phyloP scores from a whole-genome alignment of 2,888 invertebrate genomes.

The Opisthograptis luteolata region DNA sequence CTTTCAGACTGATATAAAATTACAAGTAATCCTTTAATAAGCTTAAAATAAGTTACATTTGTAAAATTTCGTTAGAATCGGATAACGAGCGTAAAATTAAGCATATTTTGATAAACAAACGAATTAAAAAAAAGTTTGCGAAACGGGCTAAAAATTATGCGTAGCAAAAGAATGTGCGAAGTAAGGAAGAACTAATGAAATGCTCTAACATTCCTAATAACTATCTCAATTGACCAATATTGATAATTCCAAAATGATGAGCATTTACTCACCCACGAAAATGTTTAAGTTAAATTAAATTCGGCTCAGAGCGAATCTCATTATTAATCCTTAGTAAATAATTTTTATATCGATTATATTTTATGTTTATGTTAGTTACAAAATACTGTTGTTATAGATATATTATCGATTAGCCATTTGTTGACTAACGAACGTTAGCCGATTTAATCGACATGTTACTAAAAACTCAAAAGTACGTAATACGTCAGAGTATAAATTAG shows the following conservation, averaged over 20 bases:
- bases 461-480: neutral
- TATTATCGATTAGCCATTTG: conserved; percentile 11
- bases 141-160: neutral
- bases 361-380: conserved; percentile 11
- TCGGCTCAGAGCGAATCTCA: conserved; percentile 24
- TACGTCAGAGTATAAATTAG: neutral
- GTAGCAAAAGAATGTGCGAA: neutral
- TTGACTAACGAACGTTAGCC: conserved; percentile 13
- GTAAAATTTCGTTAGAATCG: too few species aligned
- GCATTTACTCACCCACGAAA: conserved; percentile 16
- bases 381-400: conserved; percentile 13
- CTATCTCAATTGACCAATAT: neutral
- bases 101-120: too few species aligned
- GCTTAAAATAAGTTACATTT: too few species aligned
- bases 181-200: neutral
- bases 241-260: conserved; percentile 22
- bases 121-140: too few species aligned
- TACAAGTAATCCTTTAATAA: too few species aligned
- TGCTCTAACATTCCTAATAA: conserved; percentile 17
- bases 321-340: conserved; percentile 5
- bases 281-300: conserved; percentile 2
- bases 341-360: conserved; percentile 13
- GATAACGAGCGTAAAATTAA: too few species aligned
- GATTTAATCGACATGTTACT: conserved; percentile 9
- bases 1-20: too few species aligned